These are phyloP conservation scores for Penaeus japonicus DNA, from an alignment of 1,140 invertebrate genomes.

Conservation along the genomic window DNA sequence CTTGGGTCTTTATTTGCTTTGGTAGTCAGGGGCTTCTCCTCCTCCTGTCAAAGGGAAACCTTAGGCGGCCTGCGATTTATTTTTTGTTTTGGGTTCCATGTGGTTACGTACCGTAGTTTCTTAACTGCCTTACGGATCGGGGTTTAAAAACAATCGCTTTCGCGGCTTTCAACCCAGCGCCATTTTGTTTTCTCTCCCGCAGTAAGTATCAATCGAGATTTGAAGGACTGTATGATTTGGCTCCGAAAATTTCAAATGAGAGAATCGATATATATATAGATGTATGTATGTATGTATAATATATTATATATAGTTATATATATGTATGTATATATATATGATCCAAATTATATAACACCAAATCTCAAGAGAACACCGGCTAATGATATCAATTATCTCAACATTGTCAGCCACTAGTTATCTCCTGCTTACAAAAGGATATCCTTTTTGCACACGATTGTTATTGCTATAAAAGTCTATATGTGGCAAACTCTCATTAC, in stretches of 20 bases:
- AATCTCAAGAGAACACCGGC: no score
- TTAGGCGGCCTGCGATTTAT: constrained; percentile 1
- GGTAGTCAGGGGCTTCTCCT: constrained; percentile 14
- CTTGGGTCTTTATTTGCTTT: constrained; percentile 6
- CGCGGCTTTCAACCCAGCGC: neutral
- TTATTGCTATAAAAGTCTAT: no score
- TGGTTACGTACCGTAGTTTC: constrained; percentile 26
- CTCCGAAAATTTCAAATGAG: neutral
- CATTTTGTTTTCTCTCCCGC: neutral
- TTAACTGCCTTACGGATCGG: constrained; percentile 18
- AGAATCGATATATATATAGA: no score
- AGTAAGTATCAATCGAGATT: neutral
- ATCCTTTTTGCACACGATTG: no score
- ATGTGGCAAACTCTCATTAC: no score
- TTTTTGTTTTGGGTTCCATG: neutral
- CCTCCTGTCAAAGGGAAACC: neutral
- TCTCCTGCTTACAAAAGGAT: no score
- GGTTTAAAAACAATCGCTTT: neutral
- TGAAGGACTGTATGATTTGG: constrained; percentile 14
- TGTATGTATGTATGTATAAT: no score
- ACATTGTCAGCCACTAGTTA: no score
- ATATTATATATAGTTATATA: no score
- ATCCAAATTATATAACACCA: no score
- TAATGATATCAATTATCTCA: no score
- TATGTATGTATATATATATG: no score